A percentile compares a stretch with the other conserved stretches of the same genome.
phyloP scores from a whole-genome alignment of 2,888 invertebrate species.

The Polyommatus iphigenia region DNA sequence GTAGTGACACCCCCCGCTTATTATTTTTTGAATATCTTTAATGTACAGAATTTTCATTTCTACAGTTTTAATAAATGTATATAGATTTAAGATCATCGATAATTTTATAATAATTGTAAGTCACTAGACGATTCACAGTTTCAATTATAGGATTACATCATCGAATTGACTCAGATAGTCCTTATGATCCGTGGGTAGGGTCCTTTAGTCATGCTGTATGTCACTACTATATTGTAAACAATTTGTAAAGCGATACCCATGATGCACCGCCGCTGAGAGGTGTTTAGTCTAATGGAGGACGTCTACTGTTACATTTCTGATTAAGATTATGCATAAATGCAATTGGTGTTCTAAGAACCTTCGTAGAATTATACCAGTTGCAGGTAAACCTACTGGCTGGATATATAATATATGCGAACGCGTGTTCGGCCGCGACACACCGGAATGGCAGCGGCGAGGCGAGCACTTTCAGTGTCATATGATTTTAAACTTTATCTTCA shows the following conservation, averaged over 20 bases:
- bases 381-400: not conserved
- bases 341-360: not conserved
- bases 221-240: slow-evolving; percentile 62
- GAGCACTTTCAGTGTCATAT: too few relatives aligned
- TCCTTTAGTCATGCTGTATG: slow-evolving; percentile 68
- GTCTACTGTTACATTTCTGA: not conserved
- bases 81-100: slow-evolving; percentile 44
- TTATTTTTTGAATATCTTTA: too few relatives aligned
- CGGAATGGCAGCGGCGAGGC: too few relatives aligned
- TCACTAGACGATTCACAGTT: slow-evolving; percentile 59
- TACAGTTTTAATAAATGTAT: too few relatives aligned
- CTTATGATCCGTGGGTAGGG: slow-evolving; percentile 65
- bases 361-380: not conserved
- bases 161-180: slow-evolving; percentile 74
- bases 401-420: too few relatives aligned
- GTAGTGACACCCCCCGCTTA: too few relatives aligned
- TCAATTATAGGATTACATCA: slow-evolving; percentile 74
- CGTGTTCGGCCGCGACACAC: too few relatives aligned
- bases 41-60: too few relatives aligned
- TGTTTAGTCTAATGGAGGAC: slow-evolving; percentile 5
- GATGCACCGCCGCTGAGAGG: slow-evolving; percentile 12
- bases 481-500: too few relatives aligned
- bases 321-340: not conserved
- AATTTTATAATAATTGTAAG: not conserved
- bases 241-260: slow-evolving; percentile 44